Evolutionary conservation across 2,113 vertebrate genomes (phyloP).

Genomic region (Chloebia gouldiae): DNA sequence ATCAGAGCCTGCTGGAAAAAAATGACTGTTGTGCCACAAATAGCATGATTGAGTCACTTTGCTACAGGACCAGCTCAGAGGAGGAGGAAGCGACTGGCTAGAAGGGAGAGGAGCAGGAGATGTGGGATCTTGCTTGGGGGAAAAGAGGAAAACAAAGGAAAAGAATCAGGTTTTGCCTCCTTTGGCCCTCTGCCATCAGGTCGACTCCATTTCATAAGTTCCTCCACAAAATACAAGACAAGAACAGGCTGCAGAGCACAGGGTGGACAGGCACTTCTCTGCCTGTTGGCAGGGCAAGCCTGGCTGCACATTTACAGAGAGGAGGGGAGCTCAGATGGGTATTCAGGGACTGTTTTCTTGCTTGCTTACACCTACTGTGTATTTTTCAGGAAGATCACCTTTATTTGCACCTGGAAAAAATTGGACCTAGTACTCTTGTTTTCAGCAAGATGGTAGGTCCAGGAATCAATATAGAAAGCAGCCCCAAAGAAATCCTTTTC

Average conservation of each 20-base stretch:
- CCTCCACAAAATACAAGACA: not conserved
- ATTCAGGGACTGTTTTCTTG: not conserved
- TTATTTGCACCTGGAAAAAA: not conserved
- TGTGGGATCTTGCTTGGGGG: rapidly evolving
- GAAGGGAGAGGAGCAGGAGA: not conserved
- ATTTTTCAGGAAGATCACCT: not conserved
- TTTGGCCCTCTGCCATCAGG: not conserved
- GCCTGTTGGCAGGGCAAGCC: not conserved
- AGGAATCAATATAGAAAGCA: not conserved
- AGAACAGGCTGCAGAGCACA: not conserved
- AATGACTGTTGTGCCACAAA: slow-evolving; percentile 49
- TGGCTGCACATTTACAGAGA: not conserved
- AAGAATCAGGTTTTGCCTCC: not conserved
- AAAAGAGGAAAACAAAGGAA: not conserved
- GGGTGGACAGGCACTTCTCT: not conserved
- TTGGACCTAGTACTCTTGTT: not conserved
- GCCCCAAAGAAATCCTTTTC: not conserved
- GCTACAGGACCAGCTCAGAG: slow-evolving; percentile 39
- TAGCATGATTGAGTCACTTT: slow-evolving; percentile 63
- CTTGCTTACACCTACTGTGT: not conserved
- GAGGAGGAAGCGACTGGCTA: not conserved
- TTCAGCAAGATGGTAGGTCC: not conserved
- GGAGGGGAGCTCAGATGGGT: not conserved
- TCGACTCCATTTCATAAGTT: not conserved
- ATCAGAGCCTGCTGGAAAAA: slow-evolving; percentile 46